Evolutionary conservation across 2,113 vertebrate species (phyloP), one percentile per base, ranked within the genome.

Genomic region (Notarius quadriscutis): DNA sequence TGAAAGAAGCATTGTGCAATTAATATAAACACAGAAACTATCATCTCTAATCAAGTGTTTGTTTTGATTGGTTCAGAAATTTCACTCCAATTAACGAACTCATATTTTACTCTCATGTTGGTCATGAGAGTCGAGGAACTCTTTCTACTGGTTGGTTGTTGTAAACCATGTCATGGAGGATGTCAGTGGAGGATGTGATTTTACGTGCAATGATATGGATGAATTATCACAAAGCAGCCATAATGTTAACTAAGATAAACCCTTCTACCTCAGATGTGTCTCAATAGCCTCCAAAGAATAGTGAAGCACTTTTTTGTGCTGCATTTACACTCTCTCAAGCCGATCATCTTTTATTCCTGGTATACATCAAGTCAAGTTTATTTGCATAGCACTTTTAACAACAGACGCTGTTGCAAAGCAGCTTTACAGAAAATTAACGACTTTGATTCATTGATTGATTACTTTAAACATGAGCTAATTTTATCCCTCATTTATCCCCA

Each of bases 11-110:
- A 41, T 41, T 41, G 2, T 41, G 41, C 41, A 88, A 86, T 90
- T 86, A 90, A 77, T 58, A 84, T 86, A 83, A 86, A 86, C 27
- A 82, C 48, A 81, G 75, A 86, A 81, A 48, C 53, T 84, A 27
- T 30, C 74, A 78, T 50, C 30, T 14, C 12, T 34, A n/a, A n/a
- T 65, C 63, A n/a, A n/a, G 63, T n/a, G 63, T 65, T 65, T 65
- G 10, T n/a, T n/a, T 65, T 12, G 63, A 6, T n/a, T 65, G 25
- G 25, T n/a, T n/a, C n/a, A n/a, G 63, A 65, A 65, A n/a, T 12
- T n/a, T 67, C 63, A 67, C 63, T 8, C 62, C 9, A 12, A 11
- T 4, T n/a, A 12, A 62, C 8, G 6, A n/a, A 71, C 15, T 1
- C 27, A 2, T 71, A 17, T 30, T 34, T 30, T 17, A 71, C 27